Percentiles rank a stretch among this genome's conserved stretches.
Evolutionary conservation across 2,797 vertebrate species (phyloP).

Genomic region (Sardinella longiceps): DNA sequence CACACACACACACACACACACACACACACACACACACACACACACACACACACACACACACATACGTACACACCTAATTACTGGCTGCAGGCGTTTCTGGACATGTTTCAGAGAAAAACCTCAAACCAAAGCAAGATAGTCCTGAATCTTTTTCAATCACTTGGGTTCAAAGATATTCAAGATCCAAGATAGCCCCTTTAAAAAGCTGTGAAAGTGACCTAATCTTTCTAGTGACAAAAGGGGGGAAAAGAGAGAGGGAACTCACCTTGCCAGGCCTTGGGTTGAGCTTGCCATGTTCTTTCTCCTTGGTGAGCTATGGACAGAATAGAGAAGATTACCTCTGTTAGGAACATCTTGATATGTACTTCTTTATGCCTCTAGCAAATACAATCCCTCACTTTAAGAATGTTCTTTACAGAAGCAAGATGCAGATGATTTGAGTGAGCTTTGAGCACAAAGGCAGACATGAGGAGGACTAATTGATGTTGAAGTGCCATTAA

Average conservation of each 20-base stretch:
- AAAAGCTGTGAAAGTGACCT: neutral
- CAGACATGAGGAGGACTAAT: neutral
- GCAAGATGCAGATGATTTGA: neutral
- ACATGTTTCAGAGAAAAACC: neutral
- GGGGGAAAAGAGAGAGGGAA: neutral
- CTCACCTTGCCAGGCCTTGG: slow-evolving; percentile 92
- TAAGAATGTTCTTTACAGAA: neutral
- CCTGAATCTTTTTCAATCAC: neutral
- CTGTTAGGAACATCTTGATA: neutral
- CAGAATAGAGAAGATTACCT: slow-evolving; percentile 12
- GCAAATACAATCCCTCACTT: neutral
- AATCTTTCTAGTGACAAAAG: neutral
- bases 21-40: neutral
- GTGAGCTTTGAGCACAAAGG: neutral
- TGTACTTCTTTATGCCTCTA: neutral
- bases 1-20: slow-evolving; percentile 2
- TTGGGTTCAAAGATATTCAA: neutral
- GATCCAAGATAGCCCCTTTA: neutral
- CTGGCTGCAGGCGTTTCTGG: neutral
- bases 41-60: slow-evolving; percentile 3
- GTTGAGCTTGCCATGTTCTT: slow-evolving; percentile 84
- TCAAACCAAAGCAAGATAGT: neutral
- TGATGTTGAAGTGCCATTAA: neutral
- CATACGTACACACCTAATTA: slow-evolving; percentile 1
- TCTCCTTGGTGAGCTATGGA: slow-evolving; percentile 78